These are phyloP conservation scores for Elaphurus davidianus DNA, from an alignment of 2,113 vertebrate species.

Conservation along the genomic window DNA sequence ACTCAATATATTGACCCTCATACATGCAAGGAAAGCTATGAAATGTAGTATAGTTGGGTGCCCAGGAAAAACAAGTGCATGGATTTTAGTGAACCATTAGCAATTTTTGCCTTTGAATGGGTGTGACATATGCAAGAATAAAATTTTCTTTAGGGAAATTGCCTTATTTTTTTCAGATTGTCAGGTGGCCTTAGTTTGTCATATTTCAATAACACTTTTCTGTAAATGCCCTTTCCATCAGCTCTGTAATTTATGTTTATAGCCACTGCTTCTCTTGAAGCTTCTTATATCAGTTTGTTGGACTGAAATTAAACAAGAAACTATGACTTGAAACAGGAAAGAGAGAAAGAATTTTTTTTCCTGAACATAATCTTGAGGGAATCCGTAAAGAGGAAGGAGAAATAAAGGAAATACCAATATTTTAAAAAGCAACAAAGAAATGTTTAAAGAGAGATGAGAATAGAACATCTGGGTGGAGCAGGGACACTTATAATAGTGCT, in stretches of 20 bases:
- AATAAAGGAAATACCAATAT: background rate
- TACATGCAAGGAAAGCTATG: background rate
- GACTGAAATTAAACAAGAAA: background rate
- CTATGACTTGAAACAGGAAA: background rate
- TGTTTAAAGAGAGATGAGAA: background rate
- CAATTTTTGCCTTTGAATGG: background rate
- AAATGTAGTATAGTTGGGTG: background rate
- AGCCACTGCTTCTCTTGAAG: background rate
- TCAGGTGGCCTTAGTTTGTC: background rate
- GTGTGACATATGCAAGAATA: background rate
- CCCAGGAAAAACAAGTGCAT: background rate
- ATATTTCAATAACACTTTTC: background rate
- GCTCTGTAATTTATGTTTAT: background rate
- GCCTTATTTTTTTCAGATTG: background rate
- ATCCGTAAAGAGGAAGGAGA: background rate
- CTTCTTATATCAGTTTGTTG: background rate
- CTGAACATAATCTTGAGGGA: background rate
- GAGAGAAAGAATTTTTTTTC: background rate
- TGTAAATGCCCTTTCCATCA: background rate
- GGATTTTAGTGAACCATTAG: background rate
- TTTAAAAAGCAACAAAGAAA: background rate
- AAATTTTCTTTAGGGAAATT: background rate
- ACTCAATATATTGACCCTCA: background rate
- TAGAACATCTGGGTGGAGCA: background rate
- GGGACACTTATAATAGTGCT: no score